A percentile compares a stretch with the other conserved stretches of the same genome.
Conservation (phyloP, 1,140 invertebrate genomes). For the Trichonephila inaurata region DNA sequence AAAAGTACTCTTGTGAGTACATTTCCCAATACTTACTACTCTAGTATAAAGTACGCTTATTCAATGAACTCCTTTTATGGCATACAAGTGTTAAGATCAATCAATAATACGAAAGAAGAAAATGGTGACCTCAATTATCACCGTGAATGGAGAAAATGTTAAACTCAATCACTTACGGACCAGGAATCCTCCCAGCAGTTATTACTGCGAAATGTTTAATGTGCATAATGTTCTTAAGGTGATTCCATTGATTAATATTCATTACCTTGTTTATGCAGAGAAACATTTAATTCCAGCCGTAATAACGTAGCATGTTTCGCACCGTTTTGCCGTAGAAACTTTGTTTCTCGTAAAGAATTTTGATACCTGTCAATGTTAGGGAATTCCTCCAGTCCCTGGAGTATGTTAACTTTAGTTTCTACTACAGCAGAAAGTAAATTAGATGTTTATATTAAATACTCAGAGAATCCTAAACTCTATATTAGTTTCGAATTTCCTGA, state of each 20-base stretch:
- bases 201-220: conserved; percentile 11
- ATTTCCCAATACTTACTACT: too few species aligned
- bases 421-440: background rate
- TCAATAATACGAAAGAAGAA: conserved; percentile 22
- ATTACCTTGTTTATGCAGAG: conserved; percentile 41
- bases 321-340: background rate
- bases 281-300: conserved; percentile 19
- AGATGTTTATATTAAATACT: background rate
- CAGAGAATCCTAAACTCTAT: background rate
- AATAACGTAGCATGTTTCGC: background rate
- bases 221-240: conserved; percentile 24
- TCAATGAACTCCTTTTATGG: background rate
- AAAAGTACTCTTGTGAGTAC: too few species aligned
- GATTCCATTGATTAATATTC: conserved; percentile 56
- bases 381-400: background rate
- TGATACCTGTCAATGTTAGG: background rate
- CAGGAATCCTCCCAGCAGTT: conserved; percentile 34
- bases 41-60: background rate
- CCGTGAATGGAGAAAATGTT: conserved; percentile 2
- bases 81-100: conserved; percentile 13
- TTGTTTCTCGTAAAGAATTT: conserved; percentile 2
- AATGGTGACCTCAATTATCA: conserved; percentile 24
- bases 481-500: background rate
- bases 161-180: conserved; percentile 16
- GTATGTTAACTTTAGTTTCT: background rate